Conservation (phyloP, 2,888 invertebrate genomes). For the Drosophila picticornis region DNA sequence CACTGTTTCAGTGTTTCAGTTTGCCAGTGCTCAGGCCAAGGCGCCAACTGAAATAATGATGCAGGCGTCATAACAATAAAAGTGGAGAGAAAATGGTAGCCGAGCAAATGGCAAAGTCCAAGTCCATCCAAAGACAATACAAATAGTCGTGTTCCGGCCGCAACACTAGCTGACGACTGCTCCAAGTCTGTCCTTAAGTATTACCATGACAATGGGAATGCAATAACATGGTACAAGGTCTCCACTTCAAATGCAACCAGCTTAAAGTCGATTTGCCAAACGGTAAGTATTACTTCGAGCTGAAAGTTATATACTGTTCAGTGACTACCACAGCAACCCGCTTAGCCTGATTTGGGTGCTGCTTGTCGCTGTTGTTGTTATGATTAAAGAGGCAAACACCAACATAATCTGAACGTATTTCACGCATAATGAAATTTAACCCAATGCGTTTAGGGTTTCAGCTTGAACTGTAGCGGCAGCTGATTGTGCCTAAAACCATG, state of each 20-base stretch:
- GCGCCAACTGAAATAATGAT: constrained; percentile 79
- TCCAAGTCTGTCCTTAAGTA: constrained; percentile 26
- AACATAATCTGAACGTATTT: constrained; percentile 37
- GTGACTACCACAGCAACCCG: constrained; percentile 11
- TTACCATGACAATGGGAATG: constrained; percentile 34
- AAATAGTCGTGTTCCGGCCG: constrained; percentile 23
- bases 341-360: not conserved
- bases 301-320: not conserved
- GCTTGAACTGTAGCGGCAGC: constrained; percentile 42
- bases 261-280: constrained; percentile 1
- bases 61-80: constrained; percentile 76
- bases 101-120: constrained; percentile 20
- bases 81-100: constrained; percentile 47
- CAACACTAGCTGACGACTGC: constrained; percentile 33
- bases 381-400: not conserved
- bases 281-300: constrained; percentile 2
- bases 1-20: constrained; percentile 12
- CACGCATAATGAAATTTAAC: constrained; percentile 63
- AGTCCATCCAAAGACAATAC: constrained; percentile 63
- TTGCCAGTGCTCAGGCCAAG: constrained; percentile 48
- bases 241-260: constrained; percentile 14
- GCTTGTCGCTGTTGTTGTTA: not conserved
- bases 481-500: constrained; percentile 73
- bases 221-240: constrained; percentile 16
- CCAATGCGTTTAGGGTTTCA: constrained; percentile 44